These are phyloP conservation scores for Melanotaenia maccullochi DNA, from an alignment of 2,797 vertebrate species.

Conservation along the genomic window DNA sequence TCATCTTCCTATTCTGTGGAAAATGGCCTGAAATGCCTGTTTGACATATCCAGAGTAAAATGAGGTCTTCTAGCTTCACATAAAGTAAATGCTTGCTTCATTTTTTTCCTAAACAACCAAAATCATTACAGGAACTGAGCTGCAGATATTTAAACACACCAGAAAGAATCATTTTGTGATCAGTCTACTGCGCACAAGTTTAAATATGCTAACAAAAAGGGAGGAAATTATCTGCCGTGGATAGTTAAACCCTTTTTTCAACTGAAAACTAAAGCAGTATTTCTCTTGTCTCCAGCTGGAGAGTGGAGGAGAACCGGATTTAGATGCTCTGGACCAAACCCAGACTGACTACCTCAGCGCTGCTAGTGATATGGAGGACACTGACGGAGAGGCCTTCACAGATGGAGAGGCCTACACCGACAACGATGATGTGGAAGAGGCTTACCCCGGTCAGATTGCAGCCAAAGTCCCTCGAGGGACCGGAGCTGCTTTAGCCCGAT, in stretches of 20 bases:
- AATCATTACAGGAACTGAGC: background rate
- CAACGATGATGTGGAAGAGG: slow-evolving; percentile 87
- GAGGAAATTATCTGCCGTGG: too few species aligned
- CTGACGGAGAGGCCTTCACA: slow-evolving; percentile 87
- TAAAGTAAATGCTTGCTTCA: background rate
- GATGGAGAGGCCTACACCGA: slow-evolving; percentile 87
- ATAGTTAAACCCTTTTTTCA: background rate
- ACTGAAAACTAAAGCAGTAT: background rate
- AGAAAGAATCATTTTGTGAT: background rate
- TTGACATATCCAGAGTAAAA: background rate
- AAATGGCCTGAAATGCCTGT: background rate
- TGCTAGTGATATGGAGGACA: slow-evolving; percentile 95
- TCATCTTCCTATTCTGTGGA: background rate
- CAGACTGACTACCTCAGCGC: slow-evolving; percentile 90
- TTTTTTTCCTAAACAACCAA: background rate
- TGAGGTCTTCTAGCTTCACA: background rate
- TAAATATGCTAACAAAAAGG: too few species aligned
- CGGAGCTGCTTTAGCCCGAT: slow-evolving; percentile 86
- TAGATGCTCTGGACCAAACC: slow-evolving; percentile 83
- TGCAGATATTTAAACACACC: background rate
- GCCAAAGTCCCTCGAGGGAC: slow-evolving; percentile 43
- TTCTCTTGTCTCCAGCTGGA: slow-evolving; percentile 83
- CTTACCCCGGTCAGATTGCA: slow-evolving; percentile 59
- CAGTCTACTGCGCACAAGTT: too few species aligned
- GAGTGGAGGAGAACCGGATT: slow-evolving; percentile 74